Conservation (phyloP, 2,888 invertebrate genomes). For the Pegoplata infirma region DNA sequence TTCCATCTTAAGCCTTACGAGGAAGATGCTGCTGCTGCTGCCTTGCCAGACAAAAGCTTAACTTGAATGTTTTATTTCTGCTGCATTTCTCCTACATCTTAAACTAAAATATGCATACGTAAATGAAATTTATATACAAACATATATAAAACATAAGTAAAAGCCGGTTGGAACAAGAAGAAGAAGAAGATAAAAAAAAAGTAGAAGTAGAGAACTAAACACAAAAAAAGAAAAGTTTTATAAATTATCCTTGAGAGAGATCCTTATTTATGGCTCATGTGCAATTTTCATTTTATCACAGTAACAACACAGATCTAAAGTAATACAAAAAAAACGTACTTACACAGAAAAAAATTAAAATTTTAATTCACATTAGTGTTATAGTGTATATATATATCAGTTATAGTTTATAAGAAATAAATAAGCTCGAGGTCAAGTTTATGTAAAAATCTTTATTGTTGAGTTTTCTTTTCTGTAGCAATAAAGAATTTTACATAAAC, state of each 20-base stretch:
- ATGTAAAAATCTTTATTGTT: too few relatives aligned
- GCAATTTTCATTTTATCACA: constrained; percentile 78
- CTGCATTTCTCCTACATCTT: constrained; percentile 1
- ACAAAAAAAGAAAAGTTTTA: constrained; percentile 74
- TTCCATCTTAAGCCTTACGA: constrained; percentile 31
- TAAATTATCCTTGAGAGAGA: constrained; percentile 78
- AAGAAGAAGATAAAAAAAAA: constrained; percentile 12
- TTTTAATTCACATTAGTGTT: too few relatives aligned
- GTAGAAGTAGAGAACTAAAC: neutral
- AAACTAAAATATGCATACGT: constrained; percentile 34
- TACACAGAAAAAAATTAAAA: neutral
- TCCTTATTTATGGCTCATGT: constrained; percentile 78
- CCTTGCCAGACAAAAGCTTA: constrained; percentile 40
- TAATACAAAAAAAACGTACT: constrained; percentile 41
- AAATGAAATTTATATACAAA: constrained; percentile 13
- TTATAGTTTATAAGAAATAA: too few relatives aligned
- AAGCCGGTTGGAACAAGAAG: constrained; percentile 4
- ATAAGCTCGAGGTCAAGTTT: too few relatives aligned
- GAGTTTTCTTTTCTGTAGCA: too few relatives aligned
- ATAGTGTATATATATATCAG: too few relatives aligned
- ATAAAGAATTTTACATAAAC: too few relatives aligned
- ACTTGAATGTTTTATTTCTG: constrained; percentile 17
- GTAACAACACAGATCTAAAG: constrained; percentile 67
- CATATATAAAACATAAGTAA: constrained; percentile 1
- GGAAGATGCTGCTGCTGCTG: constrained; percentile 23